Conservation (phyloP, 2,113 vertebrate species). For the Cebus imitator region DNA sequence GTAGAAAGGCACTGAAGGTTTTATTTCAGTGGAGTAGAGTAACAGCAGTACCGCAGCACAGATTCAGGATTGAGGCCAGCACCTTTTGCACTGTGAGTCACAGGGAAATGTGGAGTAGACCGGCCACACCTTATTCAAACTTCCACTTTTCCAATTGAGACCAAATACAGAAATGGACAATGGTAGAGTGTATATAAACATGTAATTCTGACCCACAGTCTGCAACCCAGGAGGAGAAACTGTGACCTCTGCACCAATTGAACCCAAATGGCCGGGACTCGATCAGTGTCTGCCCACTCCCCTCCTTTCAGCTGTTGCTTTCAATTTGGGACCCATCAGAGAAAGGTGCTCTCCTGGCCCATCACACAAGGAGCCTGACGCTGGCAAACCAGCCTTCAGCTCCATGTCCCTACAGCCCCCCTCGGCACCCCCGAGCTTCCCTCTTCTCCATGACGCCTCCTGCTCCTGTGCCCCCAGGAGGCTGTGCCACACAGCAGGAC, state of each 20-base stretch:
- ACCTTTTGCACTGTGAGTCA: neutral
- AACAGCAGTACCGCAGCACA: fast-evolving
- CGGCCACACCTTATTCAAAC: too few relatives aligned
- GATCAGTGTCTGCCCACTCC: fast-evolving
- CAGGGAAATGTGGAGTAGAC: neutral
- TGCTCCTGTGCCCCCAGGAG: too few relatives aligned
- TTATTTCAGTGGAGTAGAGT: neutral
- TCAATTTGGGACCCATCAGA: neutral
- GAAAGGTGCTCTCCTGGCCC: neutral
- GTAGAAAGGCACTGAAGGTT: neutral
- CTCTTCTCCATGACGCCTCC: too few relatives aligned
- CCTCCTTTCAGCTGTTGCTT: neutral
- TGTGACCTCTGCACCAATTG: fast-evolving
- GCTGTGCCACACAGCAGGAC: too few relatives aligned
- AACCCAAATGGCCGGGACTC: neutral
- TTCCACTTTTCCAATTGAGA: neutral
- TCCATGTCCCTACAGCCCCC: fast-evolving
- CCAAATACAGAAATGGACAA: too few relatives aligned
- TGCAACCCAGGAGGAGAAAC: neutral
- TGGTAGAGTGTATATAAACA: fast-evolving
- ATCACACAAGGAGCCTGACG: neutral
- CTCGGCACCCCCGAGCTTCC: neutral
- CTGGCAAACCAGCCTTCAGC: neutral
- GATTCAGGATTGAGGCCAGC: neutral
- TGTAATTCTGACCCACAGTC: neutral